Conservation (phyloP, 2,888 invertebrate genomes). For the Noctua comes region DNA sequence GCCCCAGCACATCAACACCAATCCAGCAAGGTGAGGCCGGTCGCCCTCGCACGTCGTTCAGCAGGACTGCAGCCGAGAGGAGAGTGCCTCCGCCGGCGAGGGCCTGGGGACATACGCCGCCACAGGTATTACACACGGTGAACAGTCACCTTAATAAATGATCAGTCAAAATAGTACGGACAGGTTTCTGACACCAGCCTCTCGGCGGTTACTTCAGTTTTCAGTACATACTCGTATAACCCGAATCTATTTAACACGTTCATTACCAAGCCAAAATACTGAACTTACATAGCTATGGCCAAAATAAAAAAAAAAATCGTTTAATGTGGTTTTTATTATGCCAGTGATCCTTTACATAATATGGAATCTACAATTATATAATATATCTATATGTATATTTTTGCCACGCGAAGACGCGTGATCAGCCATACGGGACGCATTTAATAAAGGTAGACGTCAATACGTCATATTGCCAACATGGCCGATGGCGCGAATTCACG, state of each 20-base stretch:
- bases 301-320: too few species aligned
- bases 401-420: too few species aligned
- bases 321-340: too few species aligned
- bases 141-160: neutral
- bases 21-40: constrained; percentile 48
- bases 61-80: constrained; percentile 69
- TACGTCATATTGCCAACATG: neutral
- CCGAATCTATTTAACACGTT: too few species aligned
- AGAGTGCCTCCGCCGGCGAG: constrained; percentile 76
- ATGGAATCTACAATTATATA: too few species aligned
- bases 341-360: too few species aligned
- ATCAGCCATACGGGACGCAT: too few species aligned
- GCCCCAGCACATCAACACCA: constrained; percentile 39
- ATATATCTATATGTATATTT: too few species aligned
- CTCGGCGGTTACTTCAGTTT: neutral
- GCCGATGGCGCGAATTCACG: neutral
- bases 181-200: neutral
- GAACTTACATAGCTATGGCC: too few species aligned
- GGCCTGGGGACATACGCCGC: constrained; percentile 81
- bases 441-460: too few species aligned
- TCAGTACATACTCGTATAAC: neutral
- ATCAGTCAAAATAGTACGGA: neutral
- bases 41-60: constrained; percentile 80
- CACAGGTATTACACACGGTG: constrained; percentile 70
- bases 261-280: too few species aligned